These are phyloP conservation scores for Cheirogaleus medius DNA, from an alignment of 2,113 vertebrate species.

Conservation along the genomic window DNA sequence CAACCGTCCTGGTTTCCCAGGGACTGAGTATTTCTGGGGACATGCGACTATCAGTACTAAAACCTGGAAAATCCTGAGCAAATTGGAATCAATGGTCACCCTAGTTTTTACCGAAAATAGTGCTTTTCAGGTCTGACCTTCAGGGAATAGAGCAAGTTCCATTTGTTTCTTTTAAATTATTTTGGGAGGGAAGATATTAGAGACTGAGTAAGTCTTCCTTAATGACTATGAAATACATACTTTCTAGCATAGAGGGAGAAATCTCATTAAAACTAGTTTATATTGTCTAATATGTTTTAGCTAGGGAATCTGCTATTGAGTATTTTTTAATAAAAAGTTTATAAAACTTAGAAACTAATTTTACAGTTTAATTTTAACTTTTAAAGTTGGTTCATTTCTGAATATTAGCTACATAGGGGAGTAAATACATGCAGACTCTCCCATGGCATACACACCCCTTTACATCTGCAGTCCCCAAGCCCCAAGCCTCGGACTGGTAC, in stretches of 20 bases:
- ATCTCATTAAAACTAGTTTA: neutral
- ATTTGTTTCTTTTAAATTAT: neutral
- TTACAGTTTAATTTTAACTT: conserved; percentile 5
- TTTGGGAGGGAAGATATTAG: neutral
- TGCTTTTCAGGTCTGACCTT: neutral
- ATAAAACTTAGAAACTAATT: conserved; percentile 18
- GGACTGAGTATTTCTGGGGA: neutral
- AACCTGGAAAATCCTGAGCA: neutral
- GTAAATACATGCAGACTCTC: neutral
- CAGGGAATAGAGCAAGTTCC: neutral
- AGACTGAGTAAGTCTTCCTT: neutral
- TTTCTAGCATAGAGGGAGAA: neutral
- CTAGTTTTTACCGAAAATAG: neutral
- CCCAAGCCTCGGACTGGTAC: too few species aligned
- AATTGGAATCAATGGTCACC: neutral
- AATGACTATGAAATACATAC: neutral
- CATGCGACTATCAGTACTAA: neutral
- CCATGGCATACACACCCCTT: too few species aligned
- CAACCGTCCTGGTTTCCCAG: neutral
- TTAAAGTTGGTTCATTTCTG: neutral
- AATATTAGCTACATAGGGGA: neutral
- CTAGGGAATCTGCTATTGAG: neutral
- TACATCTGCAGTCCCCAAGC: too few species aligned
- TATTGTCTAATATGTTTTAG: neutral
- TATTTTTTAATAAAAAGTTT: neutral